Evolutionary conservation across 2,888 invertebrate species (phyloP).

Genomic region (Cerceris rybyensis): DNA sequence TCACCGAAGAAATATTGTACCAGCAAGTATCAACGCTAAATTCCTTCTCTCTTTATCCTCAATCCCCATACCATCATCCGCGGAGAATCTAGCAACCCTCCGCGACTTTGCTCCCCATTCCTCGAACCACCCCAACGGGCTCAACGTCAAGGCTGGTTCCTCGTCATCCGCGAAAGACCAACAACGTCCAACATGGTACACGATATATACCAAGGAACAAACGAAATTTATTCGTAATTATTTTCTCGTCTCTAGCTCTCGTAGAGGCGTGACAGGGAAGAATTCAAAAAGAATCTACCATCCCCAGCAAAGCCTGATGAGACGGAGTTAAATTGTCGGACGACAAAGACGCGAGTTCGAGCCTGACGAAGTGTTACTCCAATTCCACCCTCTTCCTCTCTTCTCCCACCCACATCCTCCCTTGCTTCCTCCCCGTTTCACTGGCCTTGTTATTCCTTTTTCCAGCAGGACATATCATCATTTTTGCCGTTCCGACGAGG

Average conservation of each 20-base stretch:
- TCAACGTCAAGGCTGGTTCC: too few relatives aligned
- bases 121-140: too few relatives aligned
- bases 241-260: conserved; percentile 1
- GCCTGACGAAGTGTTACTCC: conserved; percentile 11
- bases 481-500: conserved; percentile 62
- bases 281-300: conserved; percentile 22
- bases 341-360: conserved; percentile 25
- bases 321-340: conserved; percentile 22
- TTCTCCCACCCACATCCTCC: neutral
- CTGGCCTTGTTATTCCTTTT: conserved; percentile 44
- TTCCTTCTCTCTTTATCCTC: too few relatives aligned
- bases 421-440: neutral
- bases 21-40: too few relatives aligned
- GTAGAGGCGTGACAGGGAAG: neutral
- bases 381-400: conserved; percentile 1
- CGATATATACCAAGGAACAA: neutral
- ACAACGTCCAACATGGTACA: too few relatives aligned
- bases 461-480: conserved; percentile 53
- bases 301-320: conserved; percentile 8
- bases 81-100: too few relatives aligned
- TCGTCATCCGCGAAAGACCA: too few relatives aligned
- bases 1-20: too few relatives aligned
- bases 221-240: conserved; percentile 22
- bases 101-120: too few relatives aligned
- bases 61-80: too few relatives aligned